Conservation (phyloP, 1,140 invertebrate genomes). For the Anoplophora glabripennis region DNA sequence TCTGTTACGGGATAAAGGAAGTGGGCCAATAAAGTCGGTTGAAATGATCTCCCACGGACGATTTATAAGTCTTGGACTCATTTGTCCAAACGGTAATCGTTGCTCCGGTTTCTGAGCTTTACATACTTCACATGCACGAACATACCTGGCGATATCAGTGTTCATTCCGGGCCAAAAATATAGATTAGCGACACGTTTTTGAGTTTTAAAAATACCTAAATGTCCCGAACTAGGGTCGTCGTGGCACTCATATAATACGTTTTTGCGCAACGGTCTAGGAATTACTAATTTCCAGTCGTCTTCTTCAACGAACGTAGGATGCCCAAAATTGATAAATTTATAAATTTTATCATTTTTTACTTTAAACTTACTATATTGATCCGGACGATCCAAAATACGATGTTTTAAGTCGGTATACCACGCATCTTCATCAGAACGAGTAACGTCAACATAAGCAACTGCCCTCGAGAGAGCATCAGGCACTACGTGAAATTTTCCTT, state of each 20-base stretch:
- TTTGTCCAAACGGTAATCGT: conserved; percentile 3
- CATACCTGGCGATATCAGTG: conserved; percentile 20
- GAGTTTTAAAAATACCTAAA: conserved; percentile 36
- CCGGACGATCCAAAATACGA: no score
- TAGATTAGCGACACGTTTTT: background rate
- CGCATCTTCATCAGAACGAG: no score
- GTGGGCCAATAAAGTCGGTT: conserved; percentile 45
- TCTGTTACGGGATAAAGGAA: conserved; percentile 24
- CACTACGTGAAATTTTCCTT: conserved; percentile 40
- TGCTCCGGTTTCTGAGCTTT: conserved; percentile 9
- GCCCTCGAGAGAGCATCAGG: conserved; percentile 26
- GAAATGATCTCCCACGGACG: conserved; percentile 13
- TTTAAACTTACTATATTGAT: no score
- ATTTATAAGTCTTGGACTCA: background rate
- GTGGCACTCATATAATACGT: no score
- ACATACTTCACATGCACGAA: conserved; percentile 18
- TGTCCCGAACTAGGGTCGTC: no score
- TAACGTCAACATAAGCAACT: no score
- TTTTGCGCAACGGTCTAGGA: no score
- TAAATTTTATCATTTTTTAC: no score
- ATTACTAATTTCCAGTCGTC: no score
- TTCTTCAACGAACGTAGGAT: no score
- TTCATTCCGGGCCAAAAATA: conserved; percentile 42
- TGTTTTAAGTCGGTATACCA: no score
- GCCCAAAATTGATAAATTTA: no score